A percentile compares a stretch with the other conserved stretches of the same genome.
Evolutionary conservation across 2,113 vertebrate genomes (phyloP).

Genomic region (Eonycteris spelaea): DNA sequence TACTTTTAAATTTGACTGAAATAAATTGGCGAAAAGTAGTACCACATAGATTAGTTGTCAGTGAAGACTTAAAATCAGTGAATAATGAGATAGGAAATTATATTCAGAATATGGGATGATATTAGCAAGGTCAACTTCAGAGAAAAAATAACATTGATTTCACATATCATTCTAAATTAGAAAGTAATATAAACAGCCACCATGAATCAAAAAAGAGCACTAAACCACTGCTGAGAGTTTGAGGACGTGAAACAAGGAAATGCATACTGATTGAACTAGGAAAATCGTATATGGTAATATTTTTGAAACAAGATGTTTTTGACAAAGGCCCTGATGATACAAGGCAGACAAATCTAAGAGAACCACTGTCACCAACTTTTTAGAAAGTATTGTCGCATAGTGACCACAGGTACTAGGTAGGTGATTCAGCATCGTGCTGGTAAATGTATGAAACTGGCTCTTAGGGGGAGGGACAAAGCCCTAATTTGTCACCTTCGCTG

Average conservation of each 20-base stretch:
- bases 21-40: background rate
- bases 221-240: background rate
- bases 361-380: background rate
- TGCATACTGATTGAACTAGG: background rate
- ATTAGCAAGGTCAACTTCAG: background rate
- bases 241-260: background rate
- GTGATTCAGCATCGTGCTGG: background rate
- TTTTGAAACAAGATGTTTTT: background rate
- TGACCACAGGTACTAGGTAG: background rate
- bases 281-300: background rate
- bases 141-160: background rate
- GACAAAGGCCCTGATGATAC: background rate
- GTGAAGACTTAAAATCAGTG: background rate
- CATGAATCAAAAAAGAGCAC: background rate
- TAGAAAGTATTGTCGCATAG: background rate
- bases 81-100: background rate
- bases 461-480: background rate
- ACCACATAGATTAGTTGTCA: background rate
- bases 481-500: background rate
- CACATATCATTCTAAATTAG: background rate
- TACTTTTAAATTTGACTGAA: background rate
- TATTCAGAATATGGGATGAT: background rate
- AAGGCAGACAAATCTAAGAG: background rate
- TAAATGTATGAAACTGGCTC: background rate
- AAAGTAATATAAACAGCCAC: background rate